These are phyloP conservation scores for Shinisaurus crocodilurus DNA, from an alignment of 2,113 vertebrate species.

Conservation along the genomic window DNA sequence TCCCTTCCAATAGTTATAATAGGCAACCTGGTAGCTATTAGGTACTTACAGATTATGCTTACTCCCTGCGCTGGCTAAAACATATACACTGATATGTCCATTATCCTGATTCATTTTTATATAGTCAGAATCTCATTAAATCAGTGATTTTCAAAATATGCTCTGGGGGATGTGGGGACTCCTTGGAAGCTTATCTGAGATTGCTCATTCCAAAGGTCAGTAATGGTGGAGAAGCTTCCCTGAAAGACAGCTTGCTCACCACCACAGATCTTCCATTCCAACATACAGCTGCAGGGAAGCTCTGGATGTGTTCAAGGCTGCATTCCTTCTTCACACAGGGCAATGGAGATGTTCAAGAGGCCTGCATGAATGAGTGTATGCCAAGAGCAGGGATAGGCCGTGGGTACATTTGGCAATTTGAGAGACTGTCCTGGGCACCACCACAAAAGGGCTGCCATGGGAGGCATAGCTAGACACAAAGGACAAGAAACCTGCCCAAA, in stretches of 20 bases:
- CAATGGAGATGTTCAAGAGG: not conserved
- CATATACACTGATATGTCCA: not conserved
- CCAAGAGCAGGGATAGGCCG: not conserved
- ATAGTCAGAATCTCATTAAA: not conserved
- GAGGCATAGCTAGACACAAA: no score
- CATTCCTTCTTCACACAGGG: not conserved
- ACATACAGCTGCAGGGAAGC: not conserved
- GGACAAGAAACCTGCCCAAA: no score
- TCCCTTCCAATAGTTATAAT: not conserved
- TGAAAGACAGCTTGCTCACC: not conserved
- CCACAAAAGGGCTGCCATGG: no score
- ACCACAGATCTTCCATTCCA: not conserved
- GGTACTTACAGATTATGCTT: not conserved
- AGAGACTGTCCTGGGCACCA: no score
- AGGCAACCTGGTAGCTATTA: no score
- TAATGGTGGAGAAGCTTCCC: not conserved
- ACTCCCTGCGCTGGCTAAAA: not conserved
- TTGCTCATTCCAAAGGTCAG: not conserved
- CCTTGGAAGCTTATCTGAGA: not conserved
- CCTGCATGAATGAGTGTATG: not conserved
- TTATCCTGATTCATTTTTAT: not conserved
- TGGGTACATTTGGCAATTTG: no score
- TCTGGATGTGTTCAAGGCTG: not conserved
- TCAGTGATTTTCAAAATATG: not conserved
- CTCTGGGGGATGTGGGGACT: not conserved